A percentile compares a stretch with the other conserved stretches of the same genome.
phyloP scores from a whole-genome alignment of 2,888 invertebrate species.

The Oligia latruncula region DNA sequence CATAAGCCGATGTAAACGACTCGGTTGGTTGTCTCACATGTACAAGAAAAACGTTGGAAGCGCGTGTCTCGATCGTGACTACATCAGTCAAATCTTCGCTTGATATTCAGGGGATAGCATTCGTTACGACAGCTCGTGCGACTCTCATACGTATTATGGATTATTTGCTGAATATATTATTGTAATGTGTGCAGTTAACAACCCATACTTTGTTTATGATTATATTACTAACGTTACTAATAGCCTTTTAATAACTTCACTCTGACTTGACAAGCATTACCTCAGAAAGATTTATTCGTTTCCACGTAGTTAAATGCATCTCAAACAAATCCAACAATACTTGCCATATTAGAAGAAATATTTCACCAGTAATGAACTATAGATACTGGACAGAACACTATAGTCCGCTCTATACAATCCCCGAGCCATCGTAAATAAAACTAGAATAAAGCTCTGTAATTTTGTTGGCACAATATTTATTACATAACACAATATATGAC shows the following conservation, averaged over 20 bases:
- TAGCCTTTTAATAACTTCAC: neutral
- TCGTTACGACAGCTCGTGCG: slow-evolving; percentile 79
- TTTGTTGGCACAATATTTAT: slow-evolving; percentile 63
- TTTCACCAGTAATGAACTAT: slow-evolving; percentile 17
- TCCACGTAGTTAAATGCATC: neutral
- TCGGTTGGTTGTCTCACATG: slow-evolving; percentile 72
- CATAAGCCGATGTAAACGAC: slow-evolving; percentile 83
- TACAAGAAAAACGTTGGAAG: slow-evolving; percentile 81
- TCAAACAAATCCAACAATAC: slow-evolving; percentile 12
- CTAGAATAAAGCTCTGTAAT: slow-evolving; percentile 55
- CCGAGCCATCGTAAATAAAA: slow-evolving; percentile 47
- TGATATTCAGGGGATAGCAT: slow-evolving; percentile 83
- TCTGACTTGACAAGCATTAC: neutral
- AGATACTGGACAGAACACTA: slow-evolving; percentile 13
- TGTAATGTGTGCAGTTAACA: slow-evolving; percentile 68
- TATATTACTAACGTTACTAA: slow-evolving; percentile 37
- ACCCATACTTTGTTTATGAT: slow-evolving; percentile 49
- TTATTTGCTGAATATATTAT: slow-evolving; percentile 76
- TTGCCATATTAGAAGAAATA: slow-evolving; percentile 14
- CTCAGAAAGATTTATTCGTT: slow-evolving; percentile 5
- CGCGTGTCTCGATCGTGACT: slow-evolving; percentile 84
- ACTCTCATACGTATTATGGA: slow-evolving; percentile 74
- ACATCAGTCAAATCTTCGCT: slow-evolving; percentile 86
- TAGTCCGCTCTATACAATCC: slow-evolving; percentile 11
- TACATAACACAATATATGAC: slow-evolving; percentile 68